These are phyloP conservation scores for Troides oblongomaculatus DNA, from an alignment of 2,888 invertebrate genomes.

Conservation along the genomic window DNA sequence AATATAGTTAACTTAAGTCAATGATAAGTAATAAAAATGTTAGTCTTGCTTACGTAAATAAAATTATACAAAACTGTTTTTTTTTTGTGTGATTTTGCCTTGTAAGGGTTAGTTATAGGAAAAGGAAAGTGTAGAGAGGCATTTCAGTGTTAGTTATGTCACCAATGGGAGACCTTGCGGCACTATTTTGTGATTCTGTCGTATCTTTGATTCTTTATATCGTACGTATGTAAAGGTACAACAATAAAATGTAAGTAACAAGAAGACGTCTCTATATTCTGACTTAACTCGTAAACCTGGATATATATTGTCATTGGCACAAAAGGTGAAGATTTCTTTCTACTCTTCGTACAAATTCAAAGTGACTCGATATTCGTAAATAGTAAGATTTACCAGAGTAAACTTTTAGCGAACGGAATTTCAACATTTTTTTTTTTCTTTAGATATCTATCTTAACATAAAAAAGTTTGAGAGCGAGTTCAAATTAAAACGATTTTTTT, in stretches of 20 bases:
- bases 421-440: neutral
- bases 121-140: neutral
- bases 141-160: conserved; percentile 10
- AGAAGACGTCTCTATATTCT: conserved; percentile 43
- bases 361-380: conserved; percentile 53
- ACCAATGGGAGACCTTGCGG: conserved; percentile 9
- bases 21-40: too few relatives aligned
- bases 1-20: too few relatives aligned
- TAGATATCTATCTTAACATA: neutral
- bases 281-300: conserved; percentile 51
- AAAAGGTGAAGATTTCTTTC: conserved; percentile 54
- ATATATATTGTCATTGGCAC: conserved; percentile 55
- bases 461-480: too few relatives aligned
- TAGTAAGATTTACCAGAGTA: conserved; percentile 22
- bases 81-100: neutral
- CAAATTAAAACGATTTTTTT: too few relatives aligned
- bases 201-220: conserved; percentile 28
- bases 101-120: neutral
- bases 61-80: neutral
- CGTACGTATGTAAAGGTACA: conserved; percentile 24
- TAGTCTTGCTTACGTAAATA: neutral
- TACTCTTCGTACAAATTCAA: conserved; percentile 52
- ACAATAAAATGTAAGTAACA: conserved; percentile 26
- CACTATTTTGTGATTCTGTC: conserved; percentile 7
- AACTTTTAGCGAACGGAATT: neutral